Conservation (phyloP, 2,113 vertebrate genomes). For the Sclerurus mexicanus region DNA sequence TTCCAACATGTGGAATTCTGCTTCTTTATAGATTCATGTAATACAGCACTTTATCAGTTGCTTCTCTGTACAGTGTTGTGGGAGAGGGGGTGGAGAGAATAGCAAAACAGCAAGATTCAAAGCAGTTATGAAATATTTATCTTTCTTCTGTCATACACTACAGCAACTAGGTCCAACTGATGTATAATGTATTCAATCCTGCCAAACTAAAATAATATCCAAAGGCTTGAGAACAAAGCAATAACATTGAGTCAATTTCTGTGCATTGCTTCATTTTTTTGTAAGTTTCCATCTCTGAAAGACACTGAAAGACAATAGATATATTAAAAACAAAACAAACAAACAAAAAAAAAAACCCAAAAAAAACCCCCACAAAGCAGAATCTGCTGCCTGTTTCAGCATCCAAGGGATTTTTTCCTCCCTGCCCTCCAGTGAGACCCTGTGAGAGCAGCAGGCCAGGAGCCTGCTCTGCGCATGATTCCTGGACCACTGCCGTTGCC, state of each 20-base stretch:
- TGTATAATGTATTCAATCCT: neutral
- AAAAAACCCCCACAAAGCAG: neutral
- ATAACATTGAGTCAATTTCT: neutral
- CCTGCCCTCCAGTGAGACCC: slow-evolving; percentile 58
- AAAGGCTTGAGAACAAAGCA: neutral
- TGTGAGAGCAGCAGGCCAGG: slow-evolving; percentile 59
- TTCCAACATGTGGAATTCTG: neutral
- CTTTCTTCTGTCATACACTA: neutral
- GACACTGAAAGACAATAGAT: neutral
- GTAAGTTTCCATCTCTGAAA: neutral
- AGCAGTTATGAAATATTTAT: slow-evolving; percentile 32
- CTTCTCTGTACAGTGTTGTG: neutral
- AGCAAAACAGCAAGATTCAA: neutral
- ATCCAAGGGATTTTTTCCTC: neutral
- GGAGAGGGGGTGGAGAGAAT: neutral
- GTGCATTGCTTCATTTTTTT: neutral
- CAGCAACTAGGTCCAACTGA: neutral
- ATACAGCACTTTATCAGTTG: neutral
- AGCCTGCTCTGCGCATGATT: slow-evolving; percentile 83
- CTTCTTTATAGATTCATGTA: neutral
- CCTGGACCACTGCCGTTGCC: slow-evolving; percentile 91
- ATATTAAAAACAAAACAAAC: neutral
- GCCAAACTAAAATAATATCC: neutral
- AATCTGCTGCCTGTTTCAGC: neutral
- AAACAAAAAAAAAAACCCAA: too few species aligned